Percentiles rank a stretch among this genome's conserved stretches.
These are phyloP conservation scores for Eremobia ochroleuca DNA, from an alignment of 2,888 invertebrate species.

Conservation along the genomic window DNA sequence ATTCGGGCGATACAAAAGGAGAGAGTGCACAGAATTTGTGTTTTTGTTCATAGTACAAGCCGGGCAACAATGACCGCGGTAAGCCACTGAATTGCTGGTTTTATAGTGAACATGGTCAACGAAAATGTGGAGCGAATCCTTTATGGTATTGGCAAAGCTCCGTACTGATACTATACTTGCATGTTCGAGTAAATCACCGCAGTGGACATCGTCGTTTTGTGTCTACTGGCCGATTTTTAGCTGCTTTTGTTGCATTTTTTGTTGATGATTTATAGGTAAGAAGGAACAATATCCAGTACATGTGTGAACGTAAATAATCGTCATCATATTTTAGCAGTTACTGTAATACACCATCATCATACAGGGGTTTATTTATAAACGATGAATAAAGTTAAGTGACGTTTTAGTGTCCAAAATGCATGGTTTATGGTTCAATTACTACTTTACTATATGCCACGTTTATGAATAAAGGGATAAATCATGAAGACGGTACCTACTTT, in stretches of 20 bases:
- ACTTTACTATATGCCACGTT: no score
- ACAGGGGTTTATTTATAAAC: background rate
- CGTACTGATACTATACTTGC: slow-evolving; percentile 57
- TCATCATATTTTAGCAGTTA: background rate
- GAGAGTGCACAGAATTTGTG: slow-evolving; percentile 55
- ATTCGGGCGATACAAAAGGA: slow-evolving; percentile 60
- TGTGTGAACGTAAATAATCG: background rate
- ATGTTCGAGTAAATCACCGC: slow-evolving; percentile 53
- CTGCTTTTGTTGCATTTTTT: background rate
- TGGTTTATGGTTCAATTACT: no score
- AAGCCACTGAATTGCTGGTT: slow-evolving; percentile 67
- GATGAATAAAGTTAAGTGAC: no score
- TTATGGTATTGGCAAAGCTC: slow-evolving; percentile 63
- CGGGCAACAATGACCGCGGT: slow-evolving; percentile 58
- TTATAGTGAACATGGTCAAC: slow-evolving; percentile 65
- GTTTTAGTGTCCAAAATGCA: background rate
- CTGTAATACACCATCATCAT: background rate
- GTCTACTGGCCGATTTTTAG: slow-evolving; percentile 31
- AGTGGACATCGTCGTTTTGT: slow-evolving; percentile 38
- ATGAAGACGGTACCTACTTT: background rate
- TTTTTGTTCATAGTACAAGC: slow-evolving; percentile 62
- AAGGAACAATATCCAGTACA: background rate
- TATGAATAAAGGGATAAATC: background rate
- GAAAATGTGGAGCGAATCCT: slow-evolving; percentile 64
- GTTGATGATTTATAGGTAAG: slow-evolving; percentile 1